Conservation (phyloP, 1,140 invertebrate species). For the Adelges cooleyi region DNA sequence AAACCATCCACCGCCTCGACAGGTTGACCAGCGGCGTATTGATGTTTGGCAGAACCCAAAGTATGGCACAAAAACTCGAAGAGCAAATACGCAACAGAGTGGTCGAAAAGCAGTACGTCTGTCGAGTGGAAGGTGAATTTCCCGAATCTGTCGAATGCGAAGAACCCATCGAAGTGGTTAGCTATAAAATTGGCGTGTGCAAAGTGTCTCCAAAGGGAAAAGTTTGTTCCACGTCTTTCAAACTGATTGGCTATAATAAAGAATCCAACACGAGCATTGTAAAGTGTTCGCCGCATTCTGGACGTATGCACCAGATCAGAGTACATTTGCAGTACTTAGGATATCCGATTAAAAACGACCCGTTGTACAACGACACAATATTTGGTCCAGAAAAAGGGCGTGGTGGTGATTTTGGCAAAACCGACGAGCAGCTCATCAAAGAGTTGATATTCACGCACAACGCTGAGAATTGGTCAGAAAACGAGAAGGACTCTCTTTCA, state of each 20-base stretch:
- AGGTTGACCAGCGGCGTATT: slow-evolving; percentile 87
- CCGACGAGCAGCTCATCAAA: slow-evolving; percentile 73
- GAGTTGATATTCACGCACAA: slow-evolving; percentile 85
- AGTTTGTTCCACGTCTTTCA: slow-evolving; percentile 78
- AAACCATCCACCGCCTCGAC: slow-evolving; percentile 84
- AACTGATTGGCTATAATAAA: slow-evolving; percentile 71
- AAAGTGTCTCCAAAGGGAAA: slow-evolving; percentile 83
- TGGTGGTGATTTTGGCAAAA: slow-evolving; percentile 79
- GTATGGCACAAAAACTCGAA: slow-evolving; percentile 82
- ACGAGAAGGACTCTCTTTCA: slow-evolving; percentile 49
- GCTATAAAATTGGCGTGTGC: slow-evolving; percentile 90
- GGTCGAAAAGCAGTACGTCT: slow-evolving; percentile 93
- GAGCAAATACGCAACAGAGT: slow-evolving; percentile 80
- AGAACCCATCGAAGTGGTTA: slow-evolving; percentile 89
- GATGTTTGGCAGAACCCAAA: slow-evolving; percentile 82
- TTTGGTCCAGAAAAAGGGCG: slow-evolving; percentile 88
- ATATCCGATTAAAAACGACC: slow-evolving; percentile 93
- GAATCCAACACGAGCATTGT: slow-evolving; percentile 75
- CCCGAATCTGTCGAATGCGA: slow-evolving; percentile 71
- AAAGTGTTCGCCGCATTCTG: slow-evolving; percentile 84
- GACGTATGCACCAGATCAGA: slow-evolving; percentile 95
- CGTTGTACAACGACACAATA: slow-evolving; percentile 83
- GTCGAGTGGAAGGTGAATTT: slow-evolving; percentile 90
- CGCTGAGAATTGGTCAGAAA: slow-evolving; percentile 84
- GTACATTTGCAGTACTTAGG: slow-evolving; percentile 97